Evolutionary conservation across 1,140 invertebrate species (phyloP).

Genomic region (Nephotettix cincticeps): DNA sequence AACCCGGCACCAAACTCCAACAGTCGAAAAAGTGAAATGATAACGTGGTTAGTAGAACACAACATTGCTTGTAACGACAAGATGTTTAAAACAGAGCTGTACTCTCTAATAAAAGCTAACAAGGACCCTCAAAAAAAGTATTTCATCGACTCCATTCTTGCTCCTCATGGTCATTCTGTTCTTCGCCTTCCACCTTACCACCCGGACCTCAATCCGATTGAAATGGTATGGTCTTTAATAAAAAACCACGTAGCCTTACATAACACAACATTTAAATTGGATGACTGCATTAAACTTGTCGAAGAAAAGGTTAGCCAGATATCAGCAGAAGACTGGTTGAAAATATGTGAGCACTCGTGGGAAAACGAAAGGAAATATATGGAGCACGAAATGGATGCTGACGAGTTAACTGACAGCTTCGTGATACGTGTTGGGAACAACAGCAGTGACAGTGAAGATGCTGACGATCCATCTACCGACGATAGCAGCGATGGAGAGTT

Average conservation of each 20-base stretch:
- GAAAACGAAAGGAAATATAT: neutral
- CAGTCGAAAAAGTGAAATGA: slow-evolving; percentile 38
- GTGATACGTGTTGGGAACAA: neutral
- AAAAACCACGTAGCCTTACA: slow-evolving; percentile 5
- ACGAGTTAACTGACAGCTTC: neutral
- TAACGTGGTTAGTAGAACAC: slow-evolving; percentile 36
- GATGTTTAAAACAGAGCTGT: slow-evolving; percentile 20
- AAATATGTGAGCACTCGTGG: neutral
- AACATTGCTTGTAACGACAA: slow-evolving; percentile 30
- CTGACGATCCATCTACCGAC: neutral
- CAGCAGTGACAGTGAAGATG: neutral
- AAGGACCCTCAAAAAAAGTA: neutral
- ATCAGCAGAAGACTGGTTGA: slow-evolving; percentile 3
- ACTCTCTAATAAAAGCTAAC: neutral
- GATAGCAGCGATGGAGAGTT: neutral
- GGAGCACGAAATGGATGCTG: neutral
- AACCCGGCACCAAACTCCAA: slow-evolving; percentile 35
- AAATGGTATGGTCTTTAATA: slow-evolving; percentile 1
- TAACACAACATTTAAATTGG: slow-evolving; percentile 7
- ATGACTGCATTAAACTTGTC: slow-evolving; percentile 3
- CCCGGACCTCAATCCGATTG: slow-evolving; percentile 9
- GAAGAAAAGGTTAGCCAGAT: neutral
- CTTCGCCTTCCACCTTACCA: neutral
- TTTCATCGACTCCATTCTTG: neutral
- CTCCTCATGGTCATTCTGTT: neutral